These are phyloP conservation scores for Potorous gilbertii DNA, from an alignment of 2,797 vertebrate genomes.

Conservation along the genomic window DNA sequence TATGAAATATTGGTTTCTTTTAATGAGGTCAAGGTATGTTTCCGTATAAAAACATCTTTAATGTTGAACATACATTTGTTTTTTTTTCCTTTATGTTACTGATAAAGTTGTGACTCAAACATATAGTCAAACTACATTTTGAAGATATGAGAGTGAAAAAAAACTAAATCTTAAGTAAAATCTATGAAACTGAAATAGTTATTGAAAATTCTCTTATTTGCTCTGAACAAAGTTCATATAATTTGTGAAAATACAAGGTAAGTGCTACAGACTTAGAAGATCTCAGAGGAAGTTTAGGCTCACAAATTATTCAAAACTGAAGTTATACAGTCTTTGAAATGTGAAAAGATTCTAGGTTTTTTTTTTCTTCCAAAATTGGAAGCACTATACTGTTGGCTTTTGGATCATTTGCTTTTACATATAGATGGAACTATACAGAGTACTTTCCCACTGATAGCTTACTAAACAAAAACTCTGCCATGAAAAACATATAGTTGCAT, in stretches of 20 bases:
- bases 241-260: conserved; percentile 60
- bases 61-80: conserved; percentile 68
- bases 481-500: conserved; percentile 27
- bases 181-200: conserved; percentile 62
- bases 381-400: background rate
- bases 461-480: conserved; percentile 2
- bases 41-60: conserved; percentile 73
- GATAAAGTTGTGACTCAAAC: conserved; percentile 68
- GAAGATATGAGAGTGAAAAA: conserved; percentile 63
- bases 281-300: conserved; percentile 57
- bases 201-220: conserved; percentile 48
- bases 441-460: conserved; percentile 31
- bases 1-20: conserved; percentile 73
- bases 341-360: conserved; percentile 15
- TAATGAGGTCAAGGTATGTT: conserved; percentile 76
- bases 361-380: conserved; percentile 26
- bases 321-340: conserved; percentile 2
- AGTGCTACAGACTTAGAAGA: conserved; percentile 28
- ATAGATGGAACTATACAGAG: background rate
- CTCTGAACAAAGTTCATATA: conserved; percentile 54
- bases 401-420: conserved; percentile 5
- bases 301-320: conserved; percentile 58
- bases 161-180: conserved; percentile 68
- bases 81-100: conserved; percentile 56
- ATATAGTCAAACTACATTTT: conserved; percentile 62